Evolutionary conservation across 2,113 vertebrate genomes (phyloP).

Genomic region (Ailuropoda melanoleuca): DNA sequence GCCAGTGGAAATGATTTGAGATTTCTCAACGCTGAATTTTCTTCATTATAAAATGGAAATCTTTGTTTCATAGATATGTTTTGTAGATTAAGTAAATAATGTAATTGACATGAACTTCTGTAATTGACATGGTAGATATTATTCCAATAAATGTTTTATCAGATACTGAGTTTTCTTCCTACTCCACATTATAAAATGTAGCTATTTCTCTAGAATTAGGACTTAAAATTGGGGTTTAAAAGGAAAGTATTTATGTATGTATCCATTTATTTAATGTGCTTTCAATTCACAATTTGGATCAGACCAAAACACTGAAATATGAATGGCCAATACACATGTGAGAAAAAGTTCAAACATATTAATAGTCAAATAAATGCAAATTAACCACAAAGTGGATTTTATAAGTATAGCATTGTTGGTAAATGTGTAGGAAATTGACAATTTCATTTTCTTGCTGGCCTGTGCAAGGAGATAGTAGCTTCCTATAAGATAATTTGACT

Average conservation of each 20-base stretch:
- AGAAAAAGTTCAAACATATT: background rate
- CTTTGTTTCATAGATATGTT: background rate
- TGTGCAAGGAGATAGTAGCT: background rate
- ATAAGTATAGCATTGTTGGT: background rate
- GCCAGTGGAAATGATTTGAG: background rate
- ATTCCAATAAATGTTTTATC: background rate
- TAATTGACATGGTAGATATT: background rate
- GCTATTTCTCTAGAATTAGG: background rate
- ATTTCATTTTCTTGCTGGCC: background rate
- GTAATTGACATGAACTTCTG: background rate
- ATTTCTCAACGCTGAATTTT: background rate
- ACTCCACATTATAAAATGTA: background rate
- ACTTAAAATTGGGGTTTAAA: background rate
- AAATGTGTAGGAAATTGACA: background rate
- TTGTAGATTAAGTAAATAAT: background rate
- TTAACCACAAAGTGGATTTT: background rate
- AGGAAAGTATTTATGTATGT: background rate
- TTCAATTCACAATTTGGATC: background rate
- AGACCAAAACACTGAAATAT: background rate
- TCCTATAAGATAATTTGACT: background rate
- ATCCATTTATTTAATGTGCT: background rate
- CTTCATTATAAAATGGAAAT: background rate
- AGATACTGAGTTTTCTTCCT: background rate
- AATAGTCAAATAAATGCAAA: background rate
- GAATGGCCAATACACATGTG: background rate